A percentile compares a stretch with the other conserved stretches of the same genome.
Evolutionary conservation across 2,113 vertebrate genomes (phyloP).

Genomic region (Polypterus bichir): DNA sequence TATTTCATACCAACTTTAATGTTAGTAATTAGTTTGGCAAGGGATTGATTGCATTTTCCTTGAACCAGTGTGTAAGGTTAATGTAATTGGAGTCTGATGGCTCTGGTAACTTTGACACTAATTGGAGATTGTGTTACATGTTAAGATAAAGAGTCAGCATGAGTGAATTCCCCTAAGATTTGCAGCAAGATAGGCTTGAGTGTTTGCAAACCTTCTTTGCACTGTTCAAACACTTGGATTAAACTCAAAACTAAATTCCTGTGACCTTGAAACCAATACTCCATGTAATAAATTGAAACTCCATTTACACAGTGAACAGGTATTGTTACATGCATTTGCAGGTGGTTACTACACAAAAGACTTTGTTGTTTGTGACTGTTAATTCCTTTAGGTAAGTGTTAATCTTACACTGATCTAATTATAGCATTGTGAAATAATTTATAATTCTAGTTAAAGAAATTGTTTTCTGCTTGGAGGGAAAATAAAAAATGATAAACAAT

Average conservation of each 20-base stretch:
- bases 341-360: no score
- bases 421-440: no score
- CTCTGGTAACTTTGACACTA: constrained; percentile 50
- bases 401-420: no score
- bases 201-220: constrained; percentile 30
- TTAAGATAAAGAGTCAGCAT: constrained; percentile 45
- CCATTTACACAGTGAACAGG: no score
- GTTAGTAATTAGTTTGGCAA: constrained; percentile 52
- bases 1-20: constrained; percentile 53
- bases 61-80: constrained; percentile 49
- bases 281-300: neutral
- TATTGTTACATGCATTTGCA: no score
- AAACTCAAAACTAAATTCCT: constrained; percentile 30
- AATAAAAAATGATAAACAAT: no score
- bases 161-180: constrained; percentile 27
- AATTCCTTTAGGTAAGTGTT: no score
- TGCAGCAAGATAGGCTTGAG: constrained; percentile 26
- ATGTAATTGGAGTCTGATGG: constrained; percentile 39
- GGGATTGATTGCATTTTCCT: constrained; percentile 42
- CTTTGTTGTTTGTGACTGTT: no score
- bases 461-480: no score
- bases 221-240: constrained; percentile 28
- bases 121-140: constrained; percentile 47
- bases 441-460: no score
- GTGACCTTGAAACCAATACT: constrained; percentile 25